Evolutionary conservation across 2,888 invertebrate genomes (phyloP).

Genomic region (Pegoplata infirma): DNA sequence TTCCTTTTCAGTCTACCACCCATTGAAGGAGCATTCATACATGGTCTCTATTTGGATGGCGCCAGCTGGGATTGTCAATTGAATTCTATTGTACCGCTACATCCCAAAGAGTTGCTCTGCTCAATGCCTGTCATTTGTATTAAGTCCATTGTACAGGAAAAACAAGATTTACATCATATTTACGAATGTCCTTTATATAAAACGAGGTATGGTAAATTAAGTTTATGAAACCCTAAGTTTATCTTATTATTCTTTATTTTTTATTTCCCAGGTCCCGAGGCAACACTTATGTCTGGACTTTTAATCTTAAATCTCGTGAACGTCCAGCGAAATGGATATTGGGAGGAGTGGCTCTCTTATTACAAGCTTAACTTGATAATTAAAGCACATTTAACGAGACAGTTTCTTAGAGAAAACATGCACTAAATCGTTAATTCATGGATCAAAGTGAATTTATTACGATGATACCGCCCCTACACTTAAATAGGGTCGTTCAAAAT

Average conservation of each 20-base stretch:
- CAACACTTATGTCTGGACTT: conserved; percentile 97
- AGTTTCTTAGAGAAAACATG: no score
- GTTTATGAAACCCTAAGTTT: background rate
- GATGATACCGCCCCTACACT: no score
- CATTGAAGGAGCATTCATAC: conserved; percentile 93
- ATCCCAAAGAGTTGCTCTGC: conserved; percentile 93
- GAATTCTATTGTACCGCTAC: conserved; percentile 90
- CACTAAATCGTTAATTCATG: no score
- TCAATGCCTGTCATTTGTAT: conserved; percentile 94
- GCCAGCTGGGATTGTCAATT: conserved; percentile 93
- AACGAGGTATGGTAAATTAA: conserved; percentile 81
- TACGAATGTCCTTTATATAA: conserved; percentile 98
- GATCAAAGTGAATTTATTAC: no score
- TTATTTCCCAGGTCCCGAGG: conserved; percentile 83
- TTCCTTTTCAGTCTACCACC: conserved; percentile 91
- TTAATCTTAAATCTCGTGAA: conserved; percentile 93
- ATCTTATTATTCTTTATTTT: background rate
- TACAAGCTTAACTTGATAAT: conserved; percentile 86
- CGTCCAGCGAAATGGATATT: conserved; percentile 94
- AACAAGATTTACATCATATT: conserved; percentile 89
- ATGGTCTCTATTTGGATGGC: conserved; percentile 95
- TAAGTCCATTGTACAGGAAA: conserved; percentile 93
- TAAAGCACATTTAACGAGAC: no score
- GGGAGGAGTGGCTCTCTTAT: conserved; percentile 93
- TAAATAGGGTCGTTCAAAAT: no score